These are phyloP conservation scores for Drosophila barbarae DNA, from an alignment of 2,888 invertebrate genomes.

Conservation along the genomic window DNA sequence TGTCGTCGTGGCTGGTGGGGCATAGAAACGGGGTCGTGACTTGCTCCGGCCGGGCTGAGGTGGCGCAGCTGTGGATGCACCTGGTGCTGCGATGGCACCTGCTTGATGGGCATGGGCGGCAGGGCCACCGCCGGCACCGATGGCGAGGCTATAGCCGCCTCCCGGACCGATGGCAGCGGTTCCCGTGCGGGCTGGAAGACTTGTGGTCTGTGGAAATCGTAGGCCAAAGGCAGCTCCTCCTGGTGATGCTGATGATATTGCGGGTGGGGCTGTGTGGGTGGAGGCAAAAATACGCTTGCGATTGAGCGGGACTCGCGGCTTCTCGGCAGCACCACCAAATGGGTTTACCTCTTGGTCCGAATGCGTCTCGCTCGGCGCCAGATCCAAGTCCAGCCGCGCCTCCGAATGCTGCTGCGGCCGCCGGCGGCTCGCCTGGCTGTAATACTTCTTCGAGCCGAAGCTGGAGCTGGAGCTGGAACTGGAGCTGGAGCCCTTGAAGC, in stretches of 20 bases:
- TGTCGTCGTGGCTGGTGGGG: slow-evolving; percentile 54
- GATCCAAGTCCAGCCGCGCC: slow-evolving; percentile 73
- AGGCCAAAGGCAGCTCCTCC: slow-evolving; percentile 47
- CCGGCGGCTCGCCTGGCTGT: slow-evolving; percentile 51
- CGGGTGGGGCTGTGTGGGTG: slow-evolving; percentile 65
- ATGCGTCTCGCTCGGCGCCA: slow-evolving; percentile 74
- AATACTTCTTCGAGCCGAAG: slow-evolving; percentile 56
- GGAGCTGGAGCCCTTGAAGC: slow-evolving; percentile 15
- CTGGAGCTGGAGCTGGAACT: slow-evolving; percentile 6
- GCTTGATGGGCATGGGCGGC: slow-evolving; percentile 69
- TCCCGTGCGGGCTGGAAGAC: slow-evolving; percentile 63
- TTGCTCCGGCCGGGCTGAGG: slow-evolving; percentile 56
- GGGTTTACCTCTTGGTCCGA: slow-evolving; percentile 77
- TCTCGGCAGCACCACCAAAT: slow-evolving; percentile 66
- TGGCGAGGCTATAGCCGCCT: slow-evolving; percentile 39
- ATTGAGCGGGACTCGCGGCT: slow-evolving; percentile 70
- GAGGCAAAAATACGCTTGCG: slow-evolving; percentile 78
- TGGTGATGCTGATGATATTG: slow-evolving; percentile 49
- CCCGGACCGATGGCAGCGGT: slow-evolving; percentile 35
- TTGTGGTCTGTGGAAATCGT: slow-evolving; percentile 58
- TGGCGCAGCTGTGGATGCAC: slow-evolving; percentile 55
- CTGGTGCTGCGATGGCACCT: slow-evolving; percentile 36
- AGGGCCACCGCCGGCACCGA: slow-evolving; percentile 18
- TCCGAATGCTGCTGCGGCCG: slow-evolving; percentile 62
- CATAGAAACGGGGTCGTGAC: slow-evolving; percentile 69